Percentiles rank a stretch among this genome's conserved stretches.
Conservation (phyloP, 2,888 invertebrate species). For the Leistus spinibarbis region DNA sequence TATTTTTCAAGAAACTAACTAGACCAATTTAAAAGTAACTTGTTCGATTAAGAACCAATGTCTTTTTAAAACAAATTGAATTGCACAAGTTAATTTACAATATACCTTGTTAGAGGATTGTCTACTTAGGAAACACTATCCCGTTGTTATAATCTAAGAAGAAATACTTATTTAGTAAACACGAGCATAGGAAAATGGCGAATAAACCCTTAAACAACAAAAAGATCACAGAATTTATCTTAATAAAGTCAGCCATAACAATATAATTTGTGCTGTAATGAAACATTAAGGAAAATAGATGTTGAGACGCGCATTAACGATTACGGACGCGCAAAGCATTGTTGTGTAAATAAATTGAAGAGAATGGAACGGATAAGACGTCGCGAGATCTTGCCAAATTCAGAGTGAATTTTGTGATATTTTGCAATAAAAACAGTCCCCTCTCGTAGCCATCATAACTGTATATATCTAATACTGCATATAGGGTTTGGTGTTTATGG, state of each 20-base stretch:
- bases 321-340: neutral
- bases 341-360: neutral
- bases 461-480: neutral
- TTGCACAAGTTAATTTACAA: neutral
- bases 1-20: neutral
- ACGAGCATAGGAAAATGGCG: neutral
- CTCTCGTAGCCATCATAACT: neutral
- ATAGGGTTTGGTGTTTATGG: neutral
- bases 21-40: no score
- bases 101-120: neutral
- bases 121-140: neutral
- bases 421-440: neutral
- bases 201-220: neutral
- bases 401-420: neutral
- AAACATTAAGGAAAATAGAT: slow-evolving; percentile 12
- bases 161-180: neutral
- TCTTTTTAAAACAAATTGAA: neutral
- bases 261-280: slow-evolving; percentile 8
- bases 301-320: neutral
- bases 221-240: slow-evolving; percentile 3
- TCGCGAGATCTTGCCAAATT: neutral
- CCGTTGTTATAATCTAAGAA: neutral
- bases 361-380: neutral
- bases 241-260: slow-evolving; percentile 12
- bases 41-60: neutral